Conservation (phyloP, 2,113 vertebrate species). For the Brachirus orientalis region DNA sequence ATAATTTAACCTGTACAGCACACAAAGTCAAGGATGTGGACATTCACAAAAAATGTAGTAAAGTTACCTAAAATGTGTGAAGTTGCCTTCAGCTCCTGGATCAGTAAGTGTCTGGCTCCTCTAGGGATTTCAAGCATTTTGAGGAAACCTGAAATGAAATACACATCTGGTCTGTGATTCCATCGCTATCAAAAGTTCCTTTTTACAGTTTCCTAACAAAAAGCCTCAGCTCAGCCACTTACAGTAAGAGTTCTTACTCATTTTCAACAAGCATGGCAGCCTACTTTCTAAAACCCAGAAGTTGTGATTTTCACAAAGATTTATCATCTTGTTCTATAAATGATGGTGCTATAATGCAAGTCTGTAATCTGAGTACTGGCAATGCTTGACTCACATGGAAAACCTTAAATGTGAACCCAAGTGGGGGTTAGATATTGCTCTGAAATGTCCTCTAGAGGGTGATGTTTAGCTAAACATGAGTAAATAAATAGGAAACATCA, state of each 20-base stretch:
- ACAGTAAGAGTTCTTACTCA: slow-evolving; percentile 23
- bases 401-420: neutral
- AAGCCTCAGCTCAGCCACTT: slow-evolving; percentile 21
- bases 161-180: slow-evolving; percentile 35
- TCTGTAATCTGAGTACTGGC: neutral
- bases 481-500: neutral
- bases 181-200: slow-evolving; percentile 17
- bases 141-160: slow-evolving; percentile 85
- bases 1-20: neutral
- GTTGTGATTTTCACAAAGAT: slow-evolving; percentile 8
- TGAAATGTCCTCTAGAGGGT: slow-evolving; percentile 64
- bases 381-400: slow-evolving; percentile 31
- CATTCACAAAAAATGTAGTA: neutral
- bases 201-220: slow-evolving; percentile 32
- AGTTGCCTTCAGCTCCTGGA: slow-evolving; percentile 90
- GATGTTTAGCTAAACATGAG: slow-evolving; percentile 45
- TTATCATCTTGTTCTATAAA: slow-evolving; percentile 32
- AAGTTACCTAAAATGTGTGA: slow-evolving; percentile 88
- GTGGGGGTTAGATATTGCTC: slow-evolving; percentile 9
- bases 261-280: slow-evolving; percentile 7
- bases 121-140: slow-evolving; percentile 96
- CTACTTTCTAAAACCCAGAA: slow-evolving; percentile 6
- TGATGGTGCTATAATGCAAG: slow-evolving; percentile 1
- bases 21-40: neutral
- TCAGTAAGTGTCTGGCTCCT: slow-evolving; percentile 93